Evolutionary conservation across 1,140 invertebrate species (phyloP).

Genomic region (Apis cerana): DNA sequence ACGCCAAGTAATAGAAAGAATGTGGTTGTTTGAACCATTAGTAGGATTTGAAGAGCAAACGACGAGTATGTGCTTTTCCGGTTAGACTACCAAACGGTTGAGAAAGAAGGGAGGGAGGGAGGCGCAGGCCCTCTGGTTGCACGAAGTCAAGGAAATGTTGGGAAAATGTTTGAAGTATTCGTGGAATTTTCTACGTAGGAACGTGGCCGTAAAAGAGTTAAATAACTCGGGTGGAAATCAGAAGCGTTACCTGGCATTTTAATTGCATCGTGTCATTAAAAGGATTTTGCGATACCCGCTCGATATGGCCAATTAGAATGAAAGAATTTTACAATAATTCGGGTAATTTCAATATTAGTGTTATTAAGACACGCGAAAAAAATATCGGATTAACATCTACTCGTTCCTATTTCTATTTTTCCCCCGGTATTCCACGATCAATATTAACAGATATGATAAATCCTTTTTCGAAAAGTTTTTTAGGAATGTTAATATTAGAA

Average conservation of each 20-base stretch:
- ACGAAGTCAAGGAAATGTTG: conserved; percentile 15
- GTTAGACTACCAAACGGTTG: background rate
- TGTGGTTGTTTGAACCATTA: conserved; percentile 23
- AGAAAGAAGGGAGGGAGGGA: too few species aligned
- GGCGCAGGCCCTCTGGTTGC: background rate
- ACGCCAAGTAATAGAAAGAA: background rate
- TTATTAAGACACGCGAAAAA: background rate
- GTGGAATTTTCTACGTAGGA: background rate
- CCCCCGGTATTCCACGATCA: too few species aligned
- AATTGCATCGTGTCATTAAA: background rate
- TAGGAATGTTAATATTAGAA: too few species aligned
- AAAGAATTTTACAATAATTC: background rate
- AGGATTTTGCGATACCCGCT: background rate
- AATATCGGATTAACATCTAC: too few species aligned
- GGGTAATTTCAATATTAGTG: background rate
- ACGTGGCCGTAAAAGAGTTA: background rate
- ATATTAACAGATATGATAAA: too few species aligned
- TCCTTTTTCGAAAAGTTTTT: too few species aligned
- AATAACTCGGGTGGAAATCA: conserved; percentile 19
- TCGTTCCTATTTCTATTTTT: too few species aligned
- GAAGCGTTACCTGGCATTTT: background rate
- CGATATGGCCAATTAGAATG: background rate
- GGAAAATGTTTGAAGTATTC: conserved; percentile 6
- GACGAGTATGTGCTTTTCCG: background rate
- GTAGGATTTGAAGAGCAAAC: conserved; percentile 19